Conservation (phyloP, 2,797 vertebrate species). For the Malacoraja senta region DNA sequence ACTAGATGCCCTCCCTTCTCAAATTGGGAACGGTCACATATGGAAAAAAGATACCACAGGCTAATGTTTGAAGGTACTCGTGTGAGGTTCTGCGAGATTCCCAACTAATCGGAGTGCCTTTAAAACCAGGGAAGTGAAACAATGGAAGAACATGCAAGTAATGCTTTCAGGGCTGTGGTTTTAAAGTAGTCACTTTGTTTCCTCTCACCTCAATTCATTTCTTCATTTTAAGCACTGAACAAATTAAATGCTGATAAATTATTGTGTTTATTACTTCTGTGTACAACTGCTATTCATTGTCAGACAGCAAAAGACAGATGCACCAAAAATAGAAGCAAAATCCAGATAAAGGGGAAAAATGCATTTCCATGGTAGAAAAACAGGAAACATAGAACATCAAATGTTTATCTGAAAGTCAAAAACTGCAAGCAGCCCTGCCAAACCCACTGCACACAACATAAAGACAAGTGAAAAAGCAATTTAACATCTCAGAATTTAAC, state of each 20-base stretch:
- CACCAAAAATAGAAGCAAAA: conserved; percentile 28
- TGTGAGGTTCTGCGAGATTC: background rate
- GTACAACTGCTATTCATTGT: background rate
- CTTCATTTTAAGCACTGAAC: background rate
- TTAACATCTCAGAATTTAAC: background rate
- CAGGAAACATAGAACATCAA: conserved; percentile 36
- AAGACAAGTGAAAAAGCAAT: background rate
- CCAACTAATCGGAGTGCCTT: background rate
- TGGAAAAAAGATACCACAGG: background rate
- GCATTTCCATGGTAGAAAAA: conserved; percentile 20
- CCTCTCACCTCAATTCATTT: background rate
- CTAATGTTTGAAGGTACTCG: background rate
- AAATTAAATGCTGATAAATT: conserved; percentile 2
- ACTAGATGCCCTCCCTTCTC: background rate
- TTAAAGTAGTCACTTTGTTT: conserved; percentile 13
- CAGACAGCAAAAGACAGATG: background rate
- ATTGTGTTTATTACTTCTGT: background rate
- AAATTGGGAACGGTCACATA: background rate
- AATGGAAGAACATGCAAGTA: background rate
- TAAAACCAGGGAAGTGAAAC: background rate
- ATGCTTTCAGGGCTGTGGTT: background rate
- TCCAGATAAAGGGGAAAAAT: conserved; percentile 29
- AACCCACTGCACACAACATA: background rate
- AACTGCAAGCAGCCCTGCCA: background rate
- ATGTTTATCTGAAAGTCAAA: conserved; percentile 35